Evolutionary conservation across 2,113 vertebrate genomes (phyloP).

Genomic region (Halcyon malimbica): DNA sequence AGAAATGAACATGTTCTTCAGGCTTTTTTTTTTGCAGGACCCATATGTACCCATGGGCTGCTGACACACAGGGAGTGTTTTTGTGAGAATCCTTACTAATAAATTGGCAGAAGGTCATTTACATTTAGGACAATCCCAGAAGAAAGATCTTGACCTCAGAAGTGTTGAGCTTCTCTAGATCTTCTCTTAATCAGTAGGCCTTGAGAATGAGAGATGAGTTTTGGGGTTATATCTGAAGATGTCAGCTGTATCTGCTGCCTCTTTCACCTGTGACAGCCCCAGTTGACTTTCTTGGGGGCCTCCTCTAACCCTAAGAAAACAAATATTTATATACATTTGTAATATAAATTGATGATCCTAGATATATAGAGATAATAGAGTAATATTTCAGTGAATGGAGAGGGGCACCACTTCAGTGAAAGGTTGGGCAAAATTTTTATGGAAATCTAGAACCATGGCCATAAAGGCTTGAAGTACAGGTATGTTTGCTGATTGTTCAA

Average conservation of each 20-base stretch:
- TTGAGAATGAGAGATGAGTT: not conserved
- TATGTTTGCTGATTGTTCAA: not conserved
- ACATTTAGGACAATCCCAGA: not conserved
- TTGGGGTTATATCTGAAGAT: not conserved
- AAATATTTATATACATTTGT: not conserved
- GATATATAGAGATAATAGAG: not conserved
- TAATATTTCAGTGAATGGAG: not conserved
- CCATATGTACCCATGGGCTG: fast-evolving
- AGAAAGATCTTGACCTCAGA: not conserved
- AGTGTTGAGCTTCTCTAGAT: not conserved
- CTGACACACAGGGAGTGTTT: fast-evolving
- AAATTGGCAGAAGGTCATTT: not conserved
- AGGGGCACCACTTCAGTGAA: not conserved
- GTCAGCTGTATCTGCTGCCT: not conserved
- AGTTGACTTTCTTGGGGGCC: too few relatives aligned
- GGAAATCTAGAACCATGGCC: not conserved
- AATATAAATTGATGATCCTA: not conserved
- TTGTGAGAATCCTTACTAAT: not conserved
- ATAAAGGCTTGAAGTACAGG: not conserved
- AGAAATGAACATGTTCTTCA: not conserved
- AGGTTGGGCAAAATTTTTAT: not conserved
- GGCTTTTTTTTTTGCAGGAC: not conserved
- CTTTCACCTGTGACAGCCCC: not conserved
- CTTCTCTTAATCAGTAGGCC: not conserved
- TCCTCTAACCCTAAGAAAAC: not conserved